Evolutionary conservation across 2,113 vertebrate species (phyloP), one percentile per base, ranked within the genome.

Genomic region (Nycticebus coucang): DNA sequence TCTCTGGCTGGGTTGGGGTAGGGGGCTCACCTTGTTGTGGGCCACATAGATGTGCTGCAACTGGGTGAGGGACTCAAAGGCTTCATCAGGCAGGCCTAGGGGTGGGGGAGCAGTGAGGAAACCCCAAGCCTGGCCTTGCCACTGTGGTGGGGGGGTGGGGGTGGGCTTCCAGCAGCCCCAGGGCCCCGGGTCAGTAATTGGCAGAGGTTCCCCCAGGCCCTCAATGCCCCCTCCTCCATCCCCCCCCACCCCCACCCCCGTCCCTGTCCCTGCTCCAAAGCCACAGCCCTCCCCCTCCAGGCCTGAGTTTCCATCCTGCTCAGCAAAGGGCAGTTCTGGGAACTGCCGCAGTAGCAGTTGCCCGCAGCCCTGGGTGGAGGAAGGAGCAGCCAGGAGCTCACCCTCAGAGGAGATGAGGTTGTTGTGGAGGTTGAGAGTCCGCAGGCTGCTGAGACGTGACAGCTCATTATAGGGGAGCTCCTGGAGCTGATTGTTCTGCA

Each of bases 381-480:
- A 93, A 55, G 24, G 77, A 28, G 33, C 37, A 5, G 69, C 22
- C 0, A 86, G 59, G 37, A 57, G 41, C 96, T 98, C 96, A 98
- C 98, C 98, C 30, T 96, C 97, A 0, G 98, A 98, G 59, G 94
- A 96, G 89, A 98, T 92, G 87, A 91, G 94, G 62, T 98, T 98
- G 97, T 98, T 96, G 94, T 98, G 98, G 14, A 98, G 96, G n/a
- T 98, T 97, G 87, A 98, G 97, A 22, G 98, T 98, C 60, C n/a
- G 75, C 57, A 98, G 92, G 59, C 77, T 1, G 1, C 95, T 78
- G 55, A 98, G 95, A 11, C 97, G 96, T 0, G 98, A 97, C 81
- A 98, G 90, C 69, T 97, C 97, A 0, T 98, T 96, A 88, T 97
- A 98, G 6, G 98, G 97, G 33, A 98, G 95, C 33, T 98, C 97